These are phyloP conservation scores for Lacerta bilineata DNA, from an alignment of 2,797 vertebrate species.

Conservation along the genomic window DNA sequence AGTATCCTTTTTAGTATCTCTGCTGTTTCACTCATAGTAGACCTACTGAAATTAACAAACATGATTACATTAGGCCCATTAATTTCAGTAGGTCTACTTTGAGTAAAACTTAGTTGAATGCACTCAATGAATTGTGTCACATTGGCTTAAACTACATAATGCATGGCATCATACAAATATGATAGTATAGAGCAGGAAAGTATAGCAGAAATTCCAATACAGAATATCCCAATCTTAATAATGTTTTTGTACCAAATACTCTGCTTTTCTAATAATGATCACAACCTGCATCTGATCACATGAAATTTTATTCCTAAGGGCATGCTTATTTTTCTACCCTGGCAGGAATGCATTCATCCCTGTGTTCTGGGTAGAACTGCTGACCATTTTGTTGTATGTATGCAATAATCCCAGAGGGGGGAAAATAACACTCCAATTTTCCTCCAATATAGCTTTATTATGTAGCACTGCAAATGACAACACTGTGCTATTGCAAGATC, in stretches of 20 bases:
- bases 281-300: not conserved
- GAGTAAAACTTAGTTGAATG: too few species aligned
- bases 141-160: not conserved
- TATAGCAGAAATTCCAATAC: not conserved
- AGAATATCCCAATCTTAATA: not conserved
- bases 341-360: not conserved
- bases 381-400: slow-evolving; percentile 31
- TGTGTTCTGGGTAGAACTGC: slow-evolving; percentile 34
- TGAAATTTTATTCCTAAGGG: not conserved
- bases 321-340: slow-evolving; percentile 8
- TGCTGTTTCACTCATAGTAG: not conserved
- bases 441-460: slow-evolving; percentile 39
- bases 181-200: not conserved
- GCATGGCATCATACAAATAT: not conserved
- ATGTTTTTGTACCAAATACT: not conserved
- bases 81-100: too few species aligned
- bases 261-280: not conserved
- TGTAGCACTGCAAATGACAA: slow-evolving; percentile 42
- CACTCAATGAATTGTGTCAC: too few species aligned
- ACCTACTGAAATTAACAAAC: too few species aligned
- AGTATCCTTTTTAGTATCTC: not conserved
- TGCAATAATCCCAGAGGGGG: not conserved
- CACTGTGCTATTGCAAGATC: not conserved
- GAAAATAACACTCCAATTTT: slow-evolving; percentile 28
- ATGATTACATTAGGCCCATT: too few species aligned